Evolutionary conservation across 2,113 vertebrate species (phyloP), one percentile per base, ranked within the genome.

Genomic region (Paralichthys olivaceus): DNA sequence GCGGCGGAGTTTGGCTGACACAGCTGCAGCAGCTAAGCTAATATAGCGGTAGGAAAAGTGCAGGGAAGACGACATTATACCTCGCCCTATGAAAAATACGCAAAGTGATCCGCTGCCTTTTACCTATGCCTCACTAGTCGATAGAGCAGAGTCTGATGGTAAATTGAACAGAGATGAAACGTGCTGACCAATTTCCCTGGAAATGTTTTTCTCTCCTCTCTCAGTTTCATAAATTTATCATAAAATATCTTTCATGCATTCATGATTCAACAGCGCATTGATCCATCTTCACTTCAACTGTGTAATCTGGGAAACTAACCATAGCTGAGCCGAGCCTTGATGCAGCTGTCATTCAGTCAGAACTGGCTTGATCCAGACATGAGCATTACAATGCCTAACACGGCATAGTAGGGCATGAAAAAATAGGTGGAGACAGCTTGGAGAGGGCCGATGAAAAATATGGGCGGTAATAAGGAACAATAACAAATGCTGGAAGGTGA

Each of bases 401-500:
- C 28, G 2, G 66, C 47, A 29, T 13, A 23, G 61, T 58, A 13
- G 34, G 8, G 55, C 3, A 9, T 40, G 9, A 4, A n/a, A 25
- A 47, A 29, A 56, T 20, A 47, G 29, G 43, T 25, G 23, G 54
- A 82, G 78, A 75, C 67, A 75, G 84, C 70, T 82, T 32, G 71
- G 64, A 82, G 81, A 66, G 29, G 56, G 65, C 22, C 1, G 59
- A 81, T 69, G 81, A 55, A 81, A 90, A 82, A 81, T 80, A 84
- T 81, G 82, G 77, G 75, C 75, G 76, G 80, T 85, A 88, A 84
- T 85, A 89, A 84, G 84, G 70, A 87, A 87, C 74, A 83, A 83
- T 85, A 87, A 86, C 81, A 89, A 88, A 87, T 54, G 72, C 84
- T 87, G 85, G 81, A 76, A 81, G 84, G 75, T 80, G 80, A 76